Evolutionary conservation across 1,140 invertebrate species (phyloP).

Genomic region (Hestina assimilis): DNA sequence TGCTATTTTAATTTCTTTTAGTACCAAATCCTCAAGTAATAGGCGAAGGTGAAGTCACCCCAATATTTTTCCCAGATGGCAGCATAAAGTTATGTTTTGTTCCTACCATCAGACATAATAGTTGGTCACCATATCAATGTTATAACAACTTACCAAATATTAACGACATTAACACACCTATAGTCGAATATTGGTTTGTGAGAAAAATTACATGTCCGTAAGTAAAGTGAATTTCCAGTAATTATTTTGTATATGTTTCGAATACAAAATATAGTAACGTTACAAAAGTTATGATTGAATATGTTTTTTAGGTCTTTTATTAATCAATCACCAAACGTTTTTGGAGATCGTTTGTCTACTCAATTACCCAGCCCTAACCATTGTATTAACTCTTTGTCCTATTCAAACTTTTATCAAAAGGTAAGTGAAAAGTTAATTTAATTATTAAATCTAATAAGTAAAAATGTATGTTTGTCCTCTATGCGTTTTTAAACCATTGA

Average conservation of each 20-base stretch:
- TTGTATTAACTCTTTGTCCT: background rate
- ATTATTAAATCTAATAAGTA: no score
- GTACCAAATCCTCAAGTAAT: constrained; percentile 38
- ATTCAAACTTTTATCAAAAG: constrained; percentile 30
- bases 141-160: constrained; percentile 8
- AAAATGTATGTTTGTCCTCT: no score
- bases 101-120: constrained; percentile 33
- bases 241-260: no score
- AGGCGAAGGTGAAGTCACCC: constrained; percentile 56
- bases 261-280: no score
- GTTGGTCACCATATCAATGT: constrained; percentile 17
- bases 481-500: no score
- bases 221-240: no score
- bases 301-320: constrained; percentile 10
- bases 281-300: no score
- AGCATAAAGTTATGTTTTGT: constrained; percentile 53
- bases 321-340: background rate
- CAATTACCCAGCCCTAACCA: constrained; percentile 6
- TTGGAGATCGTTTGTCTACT: constrained; percentile 15
- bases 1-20: constrained; percentile 13
- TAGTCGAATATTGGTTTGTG: constrained; percentile 42
- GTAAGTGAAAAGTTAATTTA: constrained; percentile 10
- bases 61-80: constrained; percentile 50
- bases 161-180: constrained; percentile 17
- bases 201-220: constrained; percentile 45